These are phyloP conservation scores for Drosophila jambulina DNA, from an alignment of 1,140 invertebrate species.

Conservation along the genomic window DNA sequence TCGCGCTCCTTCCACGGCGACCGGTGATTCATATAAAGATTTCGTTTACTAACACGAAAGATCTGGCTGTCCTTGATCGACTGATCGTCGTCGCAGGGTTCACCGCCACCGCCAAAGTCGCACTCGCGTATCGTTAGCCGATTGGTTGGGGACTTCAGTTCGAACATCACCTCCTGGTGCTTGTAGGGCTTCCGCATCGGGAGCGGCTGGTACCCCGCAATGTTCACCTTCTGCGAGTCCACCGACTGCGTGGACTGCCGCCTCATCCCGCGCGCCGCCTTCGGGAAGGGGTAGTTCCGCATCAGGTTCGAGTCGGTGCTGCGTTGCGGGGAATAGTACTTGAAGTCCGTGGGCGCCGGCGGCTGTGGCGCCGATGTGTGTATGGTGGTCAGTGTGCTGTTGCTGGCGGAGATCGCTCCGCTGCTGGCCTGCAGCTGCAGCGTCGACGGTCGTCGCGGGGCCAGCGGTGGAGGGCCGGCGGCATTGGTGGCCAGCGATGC, in stretches of 20 bases:
- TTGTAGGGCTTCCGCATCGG: conserved; percentile 79
- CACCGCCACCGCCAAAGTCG: conserved; percentile 84
- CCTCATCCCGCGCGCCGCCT: conserved; percentile 74
- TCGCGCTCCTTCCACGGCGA: conserved; percentile 84
- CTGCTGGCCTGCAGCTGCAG: conserved; percentile 73
- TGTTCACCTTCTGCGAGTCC: conserved; percentile 80
- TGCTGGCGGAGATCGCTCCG: conserved; percentile 64
- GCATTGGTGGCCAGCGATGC: conserved; percentile 54
- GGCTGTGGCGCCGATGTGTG: conserved; percentile 70
- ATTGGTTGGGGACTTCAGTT: conserved; percentile 83
- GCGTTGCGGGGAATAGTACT: conserved; percentile 84
- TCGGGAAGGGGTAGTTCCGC: conserved; percentile 79
- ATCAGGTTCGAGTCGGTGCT: conserved; percentile 65
- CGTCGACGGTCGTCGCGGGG: conserved; percentile 75
- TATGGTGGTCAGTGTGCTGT: conserved; percentile 72
- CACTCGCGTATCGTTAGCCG: conserved; percentile 84
- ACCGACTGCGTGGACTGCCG: conserved; percentile 82
- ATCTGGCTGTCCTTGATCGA: conserved; percentile 85
- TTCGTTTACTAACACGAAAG: conserved; percentile 85
- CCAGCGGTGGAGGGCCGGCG: conserved; percentile 50
- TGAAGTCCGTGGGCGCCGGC: conserved; percentile 79
- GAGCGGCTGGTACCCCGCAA: conserved; percentile 76
- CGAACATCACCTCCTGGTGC: conserved; percentile 83
- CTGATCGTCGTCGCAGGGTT: conserved; percentile 84
- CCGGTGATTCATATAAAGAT: conserved; percentile 85